Evolutionary conservation across 1,140 invertebrate species (phyloP).

Genomic region (Anoplophora glabripennis): DNA sequence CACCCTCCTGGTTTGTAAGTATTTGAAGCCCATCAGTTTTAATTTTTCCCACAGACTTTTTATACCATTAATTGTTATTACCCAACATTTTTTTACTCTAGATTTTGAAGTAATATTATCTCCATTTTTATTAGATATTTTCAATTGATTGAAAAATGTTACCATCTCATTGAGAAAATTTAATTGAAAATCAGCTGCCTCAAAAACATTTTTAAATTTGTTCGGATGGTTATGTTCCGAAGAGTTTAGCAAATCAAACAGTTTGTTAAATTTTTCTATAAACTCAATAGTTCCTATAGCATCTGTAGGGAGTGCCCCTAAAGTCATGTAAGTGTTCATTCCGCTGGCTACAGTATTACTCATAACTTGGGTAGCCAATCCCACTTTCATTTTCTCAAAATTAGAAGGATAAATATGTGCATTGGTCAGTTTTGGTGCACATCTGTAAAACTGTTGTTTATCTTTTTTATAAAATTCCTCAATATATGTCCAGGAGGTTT

Average conservation of each 20-base stretch:
- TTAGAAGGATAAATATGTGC: conserved; percentile 6
- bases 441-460: conserved; percentile 14
- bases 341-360: conserved; percentile 14
- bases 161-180: conserved; percentile 4
- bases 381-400: conserved; percentile 14
- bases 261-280: conserved; percentile 5
- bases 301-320: conserved; percentile 1
- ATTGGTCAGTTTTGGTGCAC: conserved; percentile 10
- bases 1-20: background rate
- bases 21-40: background rate
- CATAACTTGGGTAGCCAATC: conserved; percentile 8
- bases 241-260: conserved; percentile 13
- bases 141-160: conserved; percentile 2
- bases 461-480: background rate
- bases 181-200: background rate
- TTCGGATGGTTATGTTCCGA: background rate
- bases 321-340: conserved; percentile 2
- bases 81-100: conserved; percentile 9
- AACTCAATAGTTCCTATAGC: conserved; percentile 2
- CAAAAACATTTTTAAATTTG: conserved; percentile 9
- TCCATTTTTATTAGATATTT: conserved; percentile 1
- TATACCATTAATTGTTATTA: background rate
- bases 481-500: background rate
- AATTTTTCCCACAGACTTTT: conserved; percentile 6
- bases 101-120: background rate